phyloP scores from a whole-genome alignment of 1,140 invertebrate species.

The Tetramorium parvispinum region DNA sequence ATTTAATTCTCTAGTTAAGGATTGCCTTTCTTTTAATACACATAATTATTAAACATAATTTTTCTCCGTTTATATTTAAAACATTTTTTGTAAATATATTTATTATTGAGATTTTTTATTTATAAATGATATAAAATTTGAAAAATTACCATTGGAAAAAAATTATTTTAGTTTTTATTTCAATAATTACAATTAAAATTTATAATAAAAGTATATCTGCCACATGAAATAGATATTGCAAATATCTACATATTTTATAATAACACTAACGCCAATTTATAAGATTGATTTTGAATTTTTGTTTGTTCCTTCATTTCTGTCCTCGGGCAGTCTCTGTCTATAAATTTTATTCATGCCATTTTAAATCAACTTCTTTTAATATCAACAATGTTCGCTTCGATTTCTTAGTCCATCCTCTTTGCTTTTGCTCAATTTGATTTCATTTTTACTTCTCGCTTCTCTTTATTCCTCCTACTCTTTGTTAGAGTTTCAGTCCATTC shows the following conservation, averaged over 20 bases:
- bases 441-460: constrained; percentile 6
- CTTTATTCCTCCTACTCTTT: background rate
- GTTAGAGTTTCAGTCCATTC: constrained; percentile 11
- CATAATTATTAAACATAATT: background rate
- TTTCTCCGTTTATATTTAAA: background rate
- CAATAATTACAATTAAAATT: background rate
- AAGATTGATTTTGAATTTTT: background rate
- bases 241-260: background rate
- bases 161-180: background rate
- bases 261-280: background rate
- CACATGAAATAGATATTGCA: background rate
- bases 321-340: background rate
- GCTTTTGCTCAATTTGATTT: constrained; percentile 22
- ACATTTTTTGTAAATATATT: background rate
- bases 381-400: constrained; percentile 1
- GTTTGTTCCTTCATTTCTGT: background rate
- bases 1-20: background rate
- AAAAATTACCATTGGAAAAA: background rate
- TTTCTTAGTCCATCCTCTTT: background rate
- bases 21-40: background rate
- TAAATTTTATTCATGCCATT: constrained; percentile 14
- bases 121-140: background rate
- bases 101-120: background rate
- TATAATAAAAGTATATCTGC: background rate
- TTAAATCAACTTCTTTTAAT: constrained; percentile 26